Base-by-base conservation (phyloP, 2,113 vertebrate species). In the Mirza zaza region DNA sequence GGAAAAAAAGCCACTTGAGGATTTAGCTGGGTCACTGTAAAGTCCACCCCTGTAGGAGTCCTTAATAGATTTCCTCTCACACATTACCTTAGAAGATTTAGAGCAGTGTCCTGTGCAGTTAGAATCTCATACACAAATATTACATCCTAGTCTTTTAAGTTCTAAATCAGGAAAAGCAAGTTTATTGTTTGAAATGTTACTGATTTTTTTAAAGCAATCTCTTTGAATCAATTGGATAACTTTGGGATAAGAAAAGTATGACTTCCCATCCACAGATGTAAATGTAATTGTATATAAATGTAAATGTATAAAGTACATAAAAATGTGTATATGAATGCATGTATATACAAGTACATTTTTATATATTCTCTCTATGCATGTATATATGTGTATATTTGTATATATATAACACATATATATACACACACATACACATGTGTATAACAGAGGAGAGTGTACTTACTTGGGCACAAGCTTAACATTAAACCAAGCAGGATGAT, bases 81-180 rank as follows among this genome's bases (percentile, higher is more conserved):
- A 61, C 1, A 18, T 59, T 39, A 82, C 14, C n/a, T 89, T 70
- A 52, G 20, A 83, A 61, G 12, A 15, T 94, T 80, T 55, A 48
- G 68, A 84, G 2, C 50, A 89, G 76, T 85, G 36, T 85, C 25
- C 20, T 85, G 0, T 81, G 36, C 27, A 63, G 9, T 88, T 80
- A 88, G 8, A 82, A 42, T 92, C 23, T 82, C 61, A 71, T 70
- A 52, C 17, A 21, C 27, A 55, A 84, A 70, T 79, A 18, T 36
- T 59, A 50, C 23, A 65, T 45, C 45, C 45, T 76, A 14, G 8
- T 36, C 13, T 88, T 89, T 55, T 29, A n/a, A 68, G 25, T 80
- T 93, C 93, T 94, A 81, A 73, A 68, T 94, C 39, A 83, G 50
- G 48, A 92, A 77, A 81, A 4, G n/a, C 76, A 76, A 55, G 27